Evolutionary conservation across 1,140 invertebrate species (phyloP), one percentile per base, ranked within the genome.

Genomic region (Pachyrhynchus sulphureomaculatus): DNA sequence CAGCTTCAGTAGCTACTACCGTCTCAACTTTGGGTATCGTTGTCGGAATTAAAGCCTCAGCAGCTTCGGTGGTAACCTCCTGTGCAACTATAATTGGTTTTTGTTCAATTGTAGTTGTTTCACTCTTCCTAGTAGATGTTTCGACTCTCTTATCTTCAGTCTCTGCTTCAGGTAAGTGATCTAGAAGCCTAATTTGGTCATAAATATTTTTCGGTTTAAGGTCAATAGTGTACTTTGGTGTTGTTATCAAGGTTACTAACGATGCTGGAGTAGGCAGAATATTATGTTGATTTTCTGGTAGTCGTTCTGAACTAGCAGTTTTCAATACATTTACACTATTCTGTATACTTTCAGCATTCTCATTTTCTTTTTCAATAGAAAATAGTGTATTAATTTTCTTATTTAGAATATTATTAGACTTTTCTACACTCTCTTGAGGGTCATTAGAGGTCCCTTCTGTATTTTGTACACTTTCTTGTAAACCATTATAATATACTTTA

Each of bases 141-240:
- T 20, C 26, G 6, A 36, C 45, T n/a, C n/a, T n/a, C n/a, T n/a
- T n/a, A 41, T 6, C 54, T 15, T n/a, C 20, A 42, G 41, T 32
- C n/a, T 62, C 34, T 2, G 61, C 18, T 17, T 61, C 52, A 1
- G 68, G 69, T 39, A 71, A 52, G 57, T 64, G 62, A 26, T 70
- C 66, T 5, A 70, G 24, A 5, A 70, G 39, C 24, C 66, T 45
- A 15, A 71, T 72, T 54, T 71, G 71, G 37, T 71, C 65, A 39
- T 72, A 71, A 32, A 68, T 68, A 62, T 71, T 67, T 62, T 69
- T 68, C 0, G 71, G 71, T 36, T 58, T 65, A 9, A 71, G 42
- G 45, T 68, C 39, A 12, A 68, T 59, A 2, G 67, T 68, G 26
- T 71, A 71, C 55, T 63, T 63, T 34, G 69, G 69, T 36, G 69